phyloP scores from a whole-genome alignment of 2,797 vertebrate genomes.

The Scyliorhinus canicula region DNA sequence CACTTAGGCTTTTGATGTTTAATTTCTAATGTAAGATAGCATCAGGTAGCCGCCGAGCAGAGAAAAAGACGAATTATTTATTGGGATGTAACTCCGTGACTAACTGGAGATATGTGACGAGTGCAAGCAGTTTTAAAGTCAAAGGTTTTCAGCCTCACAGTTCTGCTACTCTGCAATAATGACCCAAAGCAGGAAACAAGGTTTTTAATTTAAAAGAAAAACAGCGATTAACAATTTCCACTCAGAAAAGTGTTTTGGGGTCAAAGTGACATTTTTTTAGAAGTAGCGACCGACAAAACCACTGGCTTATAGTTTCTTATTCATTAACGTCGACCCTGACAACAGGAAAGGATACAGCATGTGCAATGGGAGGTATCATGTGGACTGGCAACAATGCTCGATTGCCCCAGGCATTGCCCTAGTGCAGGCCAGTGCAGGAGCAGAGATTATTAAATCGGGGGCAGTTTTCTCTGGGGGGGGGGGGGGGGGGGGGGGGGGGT shows the following conservation, averaged over 20 bases:
- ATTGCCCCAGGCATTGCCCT: conserved; percentile 15
- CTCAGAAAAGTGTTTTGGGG: not conserved
- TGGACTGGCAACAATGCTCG: not conserved
- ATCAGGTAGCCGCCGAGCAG: not conserved
- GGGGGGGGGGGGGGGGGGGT: too few species aligned
- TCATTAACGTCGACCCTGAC: too few species aligned
- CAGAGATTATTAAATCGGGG: conserved; percentile 19
- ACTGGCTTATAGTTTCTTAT: not conserved
- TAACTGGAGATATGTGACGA: not conserved
- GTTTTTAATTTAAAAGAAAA: not conserved
- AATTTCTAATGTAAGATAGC: not conserved
- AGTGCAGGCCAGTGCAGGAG: conserved; percentile 24
- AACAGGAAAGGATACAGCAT: not conserved
- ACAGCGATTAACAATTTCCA: not conserved
- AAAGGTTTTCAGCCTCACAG: not conserved
- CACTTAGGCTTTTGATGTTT: not conserved
- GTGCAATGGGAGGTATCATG: not conserved
- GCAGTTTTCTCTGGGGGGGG: not conserved
- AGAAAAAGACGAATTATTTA: not conserved
- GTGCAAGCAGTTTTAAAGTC: not conserved
- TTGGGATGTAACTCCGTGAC: not conserved
- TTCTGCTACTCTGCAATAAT: not conserved
- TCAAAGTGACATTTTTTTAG: not conserved
- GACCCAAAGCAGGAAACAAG: not conserved
- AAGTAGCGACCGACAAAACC: not conserved